These are phyloP conservation scores for Zapornia atra DNA, from an alignment of 2,113 vertebrate genomes.

Conservation along the genomic window DNA sequence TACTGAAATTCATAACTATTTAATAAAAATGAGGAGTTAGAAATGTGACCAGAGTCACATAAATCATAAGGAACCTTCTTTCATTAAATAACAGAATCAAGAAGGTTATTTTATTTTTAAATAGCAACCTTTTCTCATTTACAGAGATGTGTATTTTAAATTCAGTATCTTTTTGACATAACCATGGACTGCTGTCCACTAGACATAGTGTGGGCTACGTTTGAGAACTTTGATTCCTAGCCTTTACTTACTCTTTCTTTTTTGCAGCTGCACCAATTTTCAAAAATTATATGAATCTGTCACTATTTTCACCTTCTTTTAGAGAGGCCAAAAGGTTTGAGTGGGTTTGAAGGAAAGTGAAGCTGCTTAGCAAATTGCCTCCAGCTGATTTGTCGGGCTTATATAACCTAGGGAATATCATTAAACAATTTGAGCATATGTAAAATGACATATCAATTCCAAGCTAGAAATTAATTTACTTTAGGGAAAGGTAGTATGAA, in stretches of 20 bases:
- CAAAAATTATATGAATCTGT: background rate
- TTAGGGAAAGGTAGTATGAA: background rate
- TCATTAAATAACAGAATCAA: background rate
- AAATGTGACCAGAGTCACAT: background rate
- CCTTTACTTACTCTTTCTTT: background rate
- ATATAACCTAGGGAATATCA: background rate
- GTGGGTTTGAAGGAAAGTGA: background rate
- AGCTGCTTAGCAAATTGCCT: background rate
- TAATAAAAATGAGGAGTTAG: conserved; percentile 1
- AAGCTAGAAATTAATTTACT: background rate
- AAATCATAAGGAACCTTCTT: background rate
- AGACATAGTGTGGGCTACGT: rapidly evolving
- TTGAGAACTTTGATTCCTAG: background rate
- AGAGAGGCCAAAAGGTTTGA: background rate
- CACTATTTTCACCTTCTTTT: background rate
- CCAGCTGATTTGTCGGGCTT: background rate
- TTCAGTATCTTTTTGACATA: background rate
- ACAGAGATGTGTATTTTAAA: background rate
- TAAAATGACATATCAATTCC: background rate
- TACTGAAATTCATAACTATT: background rate
- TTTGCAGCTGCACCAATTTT: background rate
- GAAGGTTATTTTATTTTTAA: background rate
- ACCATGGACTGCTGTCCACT: background rate
- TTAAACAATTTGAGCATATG: background rate
- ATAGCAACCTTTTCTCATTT: background rate